phyloP scores from a whole-genome alignment of 2,113 vertebrate genomes.

The Dicrurus megarhynchus region DNA sequence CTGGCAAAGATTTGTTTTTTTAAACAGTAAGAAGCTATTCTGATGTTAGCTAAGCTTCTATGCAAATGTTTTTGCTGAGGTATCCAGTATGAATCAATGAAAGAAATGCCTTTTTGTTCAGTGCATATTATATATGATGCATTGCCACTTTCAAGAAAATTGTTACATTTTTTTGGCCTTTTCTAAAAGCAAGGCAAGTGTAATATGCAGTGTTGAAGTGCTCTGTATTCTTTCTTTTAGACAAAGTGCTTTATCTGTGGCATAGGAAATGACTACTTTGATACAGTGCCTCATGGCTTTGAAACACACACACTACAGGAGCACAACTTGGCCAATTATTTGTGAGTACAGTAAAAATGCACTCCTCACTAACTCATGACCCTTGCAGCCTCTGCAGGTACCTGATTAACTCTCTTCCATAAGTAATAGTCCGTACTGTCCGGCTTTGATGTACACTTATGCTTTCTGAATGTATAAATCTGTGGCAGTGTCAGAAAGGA shows the following conservation, averaged over 20 bases:
- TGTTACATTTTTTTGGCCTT: neutral
- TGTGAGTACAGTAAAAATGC: slow-evolving; percentile 81
- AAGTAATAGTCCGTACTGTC: neutral
- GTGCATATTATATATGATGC: neutral
- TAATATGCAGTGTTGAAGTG: neutral
- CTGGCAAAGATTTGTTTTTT: neutral
- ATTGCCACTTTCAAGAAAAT: neutral
- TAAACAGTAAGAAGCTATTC: neutral
- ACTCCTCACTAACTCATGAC: neutral
- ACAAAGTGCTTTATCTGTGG: slow-evolving; percentile 98
- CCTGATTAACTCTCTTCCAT: neutral
- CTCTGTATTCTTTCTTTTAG: slow-evolving; percentile 69
- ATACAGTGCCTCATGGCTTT: slow-evolving; percentile 97
- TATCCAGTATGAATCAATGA: neutral
- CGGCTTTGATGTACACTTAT: neutral
- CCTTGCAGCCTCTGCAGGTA: neutral
- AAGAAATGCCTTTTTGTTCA: neutral
- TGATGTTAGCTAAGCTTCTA: neutral
- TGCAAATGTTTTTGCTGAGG: neutral
- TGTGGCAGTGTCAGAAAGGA: neutral
- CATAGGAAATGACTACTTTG: slow-evolving; percentile 97
- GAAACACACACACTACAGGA: slow-evolving; percentile 97
- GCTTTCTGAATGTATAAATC: neutral
- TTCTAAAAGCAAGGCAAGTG: neutral
- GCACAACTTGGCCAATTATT: slow-evolving; percentile 97